A percentile compares a stretch with the other conserved stretches of the same genome.
These are phyloP conservation scores for Drosophila novamexicana DNA, from an alignment of 1,140 invertebrate genomes.

Conservation along the genomic window DNA sequence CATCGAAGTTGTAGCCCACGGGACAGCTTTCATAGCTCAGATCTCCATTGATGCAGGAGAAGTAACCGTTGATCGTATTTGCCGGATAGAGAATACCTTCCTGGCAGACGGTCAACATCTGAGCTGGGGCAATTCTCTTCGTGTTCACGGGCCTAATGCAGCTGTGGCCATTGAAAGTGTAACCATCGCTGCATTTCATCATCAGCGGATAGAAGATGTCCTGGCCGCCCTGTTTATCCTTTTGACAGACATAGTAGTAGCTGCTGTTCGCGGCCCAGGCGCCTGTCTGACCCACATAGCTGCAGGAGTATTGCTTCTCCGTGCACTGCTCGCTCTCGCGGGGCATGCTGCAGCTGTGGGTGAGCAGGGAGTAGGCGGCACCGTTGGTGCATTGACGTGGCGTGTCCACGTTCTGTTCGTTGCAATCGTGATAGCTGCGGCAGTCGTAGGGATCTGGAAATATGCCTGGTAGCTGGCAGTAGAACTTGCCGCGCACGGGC, in stretches of 20 bases:
- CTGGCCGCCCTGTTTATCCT: constrained; percentile 6
- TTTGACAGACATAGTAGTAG: constrained; percentile 78
- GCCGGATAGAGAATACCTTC: constrained; percentile 11
- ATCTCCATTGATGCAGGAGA: neutral
- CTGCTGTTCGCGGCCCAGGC: constrained; percentile 63
- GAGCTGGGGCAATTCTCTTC: neutral
- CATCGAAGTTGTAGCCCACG: constrained; percentile 3
- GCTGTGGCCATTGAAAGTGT: constrained; percentile 47
- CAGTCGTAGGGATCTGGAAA: constrained; percentile 84
- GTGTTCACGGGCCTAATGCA: constrained; percentile 27
- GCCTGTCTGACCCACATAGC: constrained; percentile 55
- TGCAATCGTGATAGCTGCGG: constrained; percentile 79
- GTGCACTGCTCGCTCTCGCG: constrained; percentile 52
- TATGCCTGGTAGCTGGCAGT: constrained; percentile 65
- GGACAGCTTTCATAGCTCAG: constrained; percentile 8
- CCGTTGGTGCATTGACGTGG: constrained; percentile 59
- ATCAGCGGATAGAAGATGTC: constrained; percentile 65
- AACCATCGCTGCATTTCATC: constrained; percentile 63
- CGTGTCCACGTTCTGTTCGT: constrained; percentile 50
- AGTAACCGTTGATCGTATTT: constrained; percentile 8
- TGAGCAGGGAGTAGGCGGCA: constrained; percentile 56
- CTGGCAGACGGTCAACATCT: neutral
- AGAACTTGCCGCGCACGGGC: constrained; percentile 63
- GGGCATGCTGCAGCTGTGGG: constrained; percentile 54
- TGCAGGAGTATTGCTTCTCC: constrained; percentile 62